Conservation (phyloP, 2,113 vertebrate species). For the Nothoprocta perdicaria region DNA sequence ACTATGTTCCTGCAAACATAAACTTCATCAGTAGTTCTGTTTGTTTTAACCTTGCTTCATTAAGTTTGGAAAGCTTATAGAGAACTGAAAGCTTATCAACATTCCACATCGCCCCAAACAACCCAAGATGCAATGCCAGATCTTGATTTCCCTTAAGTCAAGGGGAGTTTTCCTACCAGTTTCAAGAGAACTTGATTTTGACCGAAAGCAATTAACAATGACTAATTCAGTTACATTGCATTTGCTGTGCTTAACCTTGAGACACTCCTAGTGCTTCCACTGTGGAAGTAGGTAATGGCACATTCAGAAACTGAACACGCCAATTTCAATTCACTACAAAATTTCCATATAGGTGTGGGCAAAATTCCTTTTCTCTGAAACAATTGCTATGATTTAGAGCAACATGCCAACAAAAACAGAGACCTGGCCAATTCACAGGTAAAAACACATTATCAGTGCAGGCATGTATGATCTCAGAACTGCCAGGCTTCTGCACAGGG, state of each 20-base stretch:
- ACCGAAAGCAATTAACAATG: neutral
- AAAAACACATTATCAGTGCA: slow-evolving; percentile 25
- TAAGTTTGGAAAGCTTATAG: neutral
- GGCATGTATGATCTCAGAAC: slow-evolving; percentile 6
- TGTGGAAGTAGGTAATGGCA: neutral
- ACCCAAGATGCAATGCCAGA: neutral
- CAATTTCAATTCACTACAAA: neutral
- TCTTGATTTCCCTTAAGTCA: neutral
- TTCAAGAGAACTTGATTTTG: neutral
- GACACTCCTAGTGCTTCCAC: neutral
- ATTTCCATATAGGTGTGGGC: slow-evolving; percentile 27
- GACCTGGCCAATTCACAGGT: slow-evolving; percentile 10
- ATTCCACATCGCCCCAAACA: neutral
- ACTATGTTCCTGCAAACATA: neutral
- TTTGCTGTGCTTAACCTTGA: slow-evolving; percentile 37
- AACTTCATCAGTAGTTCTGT: neutral
- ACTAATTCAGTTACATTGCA: slow-evolving; percentile 14
- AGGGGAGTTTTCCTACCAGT: neutral
- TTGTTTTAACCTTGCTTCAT: neutral
- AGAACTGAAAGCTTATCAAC: neutral
- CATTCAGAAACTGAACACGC: neutral
- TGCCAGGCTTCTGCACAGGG: slow-evolving; percentile 5
- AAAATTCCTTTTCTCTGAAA: slow-evolving; percentile 70
- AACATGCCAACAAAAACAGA: slow-evolving; percentile 43
- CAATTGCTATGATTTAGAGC: slow-evolving; percentile 15